Evolutionary conservation across 2,113 vertebrate species (phyloP).

Genomic region (Dryoscopus gambensis): DNA sequence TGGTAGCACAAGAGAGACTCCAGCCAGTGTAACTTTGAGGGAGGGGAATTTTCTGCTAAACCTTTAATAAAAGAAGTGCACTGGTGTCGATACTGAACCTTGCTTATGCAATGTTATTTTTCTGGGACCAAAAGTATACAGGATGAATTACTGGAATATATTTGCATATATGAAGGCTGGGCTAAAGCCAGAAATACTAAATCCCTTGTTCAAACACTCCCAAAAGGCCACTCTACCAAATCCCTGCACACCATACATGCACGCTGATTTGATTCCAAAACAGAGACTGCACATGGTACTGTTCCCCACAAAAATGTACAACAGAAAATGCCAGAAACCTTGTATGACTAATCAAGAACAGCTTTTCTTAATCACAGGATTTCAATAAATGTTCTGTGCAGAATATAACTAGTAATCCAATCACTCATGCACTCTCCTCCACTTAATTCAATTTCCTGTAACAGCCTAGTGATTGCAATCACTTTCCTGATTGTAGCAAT

Average conservation of each 20-base stretch:
- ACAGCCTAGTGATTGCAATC: conserved; percentile 7
- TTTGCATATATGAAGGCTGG: background rate
- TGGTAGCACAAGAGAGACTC: background rate
- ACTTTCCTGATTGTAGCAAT: background rate
- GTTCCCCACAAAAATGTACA: background rate
- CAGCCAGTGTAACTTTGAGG: background rate
- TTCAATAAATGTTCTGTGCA: background rate
- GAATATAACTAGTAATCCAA: background rate
- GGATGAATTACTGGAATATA: background rate
- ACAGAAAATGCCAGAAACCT: background rate
- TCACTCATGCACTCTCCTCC: background rate
- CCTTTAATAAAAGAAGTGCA: background rate
- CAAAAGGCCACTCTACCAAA: background rate
- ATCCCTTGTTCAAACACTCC: background rate
- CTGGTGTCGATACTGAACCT: background rate
- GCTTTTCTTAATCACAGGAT: background rate
- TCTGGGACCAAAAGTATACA: background rate
- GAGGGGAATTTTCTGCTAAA: background rate
- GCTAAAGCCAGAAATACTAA: background rate
- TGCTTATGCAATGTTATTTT: background rate
- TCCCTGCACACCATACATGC: background rate
- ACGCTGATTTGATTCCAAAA: background rate
- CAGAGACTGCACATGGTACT: background rate
- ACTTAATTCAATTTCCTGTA: conserved; percentile 15
- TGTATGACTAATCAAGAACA: background rate